Conservation (phyloP, 1,140 invertebrate genomes). For the Lutraria rhynchaena region DNA sequence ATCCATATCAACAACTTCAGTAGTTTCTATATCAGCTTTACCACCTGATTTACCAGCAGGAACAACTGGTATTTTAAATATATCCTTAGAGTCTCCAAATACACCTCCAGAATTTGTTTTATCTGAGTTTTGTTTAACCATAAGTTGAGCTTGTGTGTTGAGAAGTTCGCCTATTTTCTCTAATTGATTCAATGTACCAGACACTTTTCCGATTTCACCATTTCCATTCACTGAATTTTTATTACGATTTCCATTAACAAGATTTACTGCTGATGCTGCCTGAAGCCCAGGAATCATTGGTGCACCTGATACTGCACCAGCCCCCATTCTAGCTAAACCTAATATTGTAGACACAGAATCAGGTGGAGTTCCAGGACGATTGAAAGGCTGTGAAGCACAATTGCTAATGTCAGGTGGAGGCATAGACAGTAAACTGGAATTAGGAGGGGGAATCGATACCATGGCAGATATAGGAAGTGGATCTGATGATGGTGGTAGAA, state of each 20-base stretch:
- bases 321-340: constrained; percentile 33
- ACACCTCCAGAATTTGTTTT: background rate
- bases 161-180: constrained; percentile 49
- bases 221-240: background rate
- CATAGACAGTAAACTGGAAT: constrained; percentile 36
- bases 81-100: constrained; percentile 9
- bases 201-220: background rate
- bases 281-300: background rate
- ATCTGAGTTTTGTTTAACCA: background rate
- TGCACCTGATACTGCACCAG: background rate
- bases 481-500: constrained; percentile 34
- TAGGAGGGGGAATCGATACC: constrained; percentile 39
- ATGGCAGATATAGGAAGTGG: constrained; percentile 24
- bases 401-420: constrained; percentile 12
- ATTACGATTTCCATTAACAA: background rate
- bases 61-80: constrained; percentile 74
- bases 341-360: constrained; percentile 45
- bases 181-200: constrained; percentile 9
- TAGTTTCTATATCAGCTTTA: constrained; percentile 71
- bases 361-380: constrained; percentile 16
- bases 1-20: constrained; percentile 86
- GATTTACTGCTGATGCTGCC: background rate
- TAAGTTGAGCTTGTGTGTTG: constrained; percentile 46
- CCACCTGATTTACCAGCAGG: constrained; percentile 43
- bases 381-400: background rate